Base-by-base conservation (phyloP, 2,113 vertebrate genomes). In the Camarhynchus parvulus region DNA sequence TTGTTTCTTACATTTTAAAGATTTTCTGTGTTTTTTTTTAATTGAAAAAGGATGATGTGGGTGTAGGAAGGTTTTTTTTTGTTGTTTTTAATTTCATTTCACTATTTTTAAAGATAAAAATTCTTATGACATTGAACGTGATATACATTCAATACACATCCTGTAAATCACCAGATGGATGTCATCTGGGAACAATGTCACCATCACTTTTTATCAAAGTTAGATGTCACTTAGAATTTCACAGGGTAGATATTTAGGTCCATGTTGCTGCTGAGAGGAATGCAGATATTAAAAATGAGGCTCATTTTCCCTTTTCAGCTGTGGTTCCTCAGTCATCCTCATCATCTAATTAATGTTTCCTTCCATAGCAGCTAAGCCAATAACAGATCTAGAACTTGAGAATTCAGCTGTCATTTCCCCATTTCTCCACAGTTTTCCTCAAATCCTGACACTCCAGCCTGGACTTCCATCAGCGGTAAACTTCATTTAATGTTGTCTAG, bases 41-140 rank as follows among this genome's bases (percentile, higher is more conserved):
- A 75, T 47, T 24, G 30, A 35, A 35, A 87, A 82, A 63, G 5
- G 17, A 35, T n/a, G 9, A 76, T 28, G 20, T 42, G 24, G 18
- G 13, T 47, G 5, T 55, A 50, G 59, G 66, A 89, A 52, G 3
- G 5, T 42, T 70, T 91, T 90, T 83, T 73, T 52, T 70, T 31
- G 1, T 77, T 46, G 1, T 5, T 74, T 89, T 83, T 53, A 8
- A 47, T 53, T 15, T 56, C 19, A 55, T 87, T 75, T 49, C 31
- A 23, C 22, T 56, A 16, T 47, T 81, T 75, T 50, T 53, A 70
- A 55, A 89, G 35, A 35, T 28, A 39, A 72, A 92, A 94, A n/a
- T 56, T 61, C n/a, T 73, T 0, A 0, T 73, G 31, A 66, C 7
- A 6, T 33, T 80, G 64, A n/a, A 67, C 0, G 0, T 56, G 41